Base-by-base conservation (phyloP, 1,140 invertebrate species). In the Thrips palmi region DNA sequence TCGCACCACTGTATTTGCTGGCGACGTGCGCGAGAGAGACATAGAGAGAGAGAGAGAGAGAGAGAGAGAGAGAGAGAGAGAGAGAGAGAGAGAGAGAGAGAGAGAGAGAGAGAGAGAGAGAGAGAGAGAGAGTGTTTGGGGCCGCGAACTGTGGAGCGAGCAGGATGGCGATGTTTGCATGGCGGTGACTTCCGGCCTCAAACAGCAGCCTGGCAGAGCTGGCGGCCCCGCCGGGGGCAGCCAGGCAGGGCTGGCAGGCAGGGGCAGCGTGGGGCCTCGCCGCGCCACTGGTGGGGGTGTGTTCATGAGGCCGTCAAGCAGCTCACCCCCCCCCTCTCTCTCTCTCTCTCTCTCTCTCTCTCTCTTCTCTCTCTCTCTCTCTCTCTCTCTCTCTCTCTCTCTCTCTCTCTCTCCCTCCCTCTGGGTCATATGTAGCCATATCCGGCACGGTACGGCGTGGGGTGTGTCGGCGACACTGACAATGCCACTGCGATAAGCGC, bases 321-420 rank as follows among this genome's bases (percentile, higher is more conserved):
- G 19, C 30, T 32, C 11, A 14, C 8, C 19, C 19, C 14, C 19
- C 14, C 30, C 4, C 30, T 32, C 30, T 27, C 25, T 27, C 25
- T 27, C 25, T 27, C 25, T 27, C 25, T 27, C 42, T 29, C 25
- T 17, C 15, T 25, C 24, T 29, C 10, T 14, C 12, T 38, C 27
- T 28, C 11, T 30, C 29, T 27, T 25, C 24, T 21, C 19, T 19
- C 11, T 22, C 30, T 11, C 34, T 27, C 45, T 46, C 37, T 38
- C 24, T 21, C 21, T 42, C 12, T 21, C 5, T 19, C 22, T 37
- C 11, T 23, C 11, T 23, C 15, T 37, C 21, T 19, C 25, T 22
- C 24, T 15, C 37, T 15, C 27, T 33, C 23, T 40, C 37, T 27
- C 24, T 39, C 19, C 29, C 3, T n/a, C n/a, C 17, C 3, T 11